A percentile compares a stretch with the other conserved stretches of the same genome.
Evolutionary conservation across 1,140 invertebrate genomes (phyloP).

Genomic region (Drosophila lacertosa): DNA sequence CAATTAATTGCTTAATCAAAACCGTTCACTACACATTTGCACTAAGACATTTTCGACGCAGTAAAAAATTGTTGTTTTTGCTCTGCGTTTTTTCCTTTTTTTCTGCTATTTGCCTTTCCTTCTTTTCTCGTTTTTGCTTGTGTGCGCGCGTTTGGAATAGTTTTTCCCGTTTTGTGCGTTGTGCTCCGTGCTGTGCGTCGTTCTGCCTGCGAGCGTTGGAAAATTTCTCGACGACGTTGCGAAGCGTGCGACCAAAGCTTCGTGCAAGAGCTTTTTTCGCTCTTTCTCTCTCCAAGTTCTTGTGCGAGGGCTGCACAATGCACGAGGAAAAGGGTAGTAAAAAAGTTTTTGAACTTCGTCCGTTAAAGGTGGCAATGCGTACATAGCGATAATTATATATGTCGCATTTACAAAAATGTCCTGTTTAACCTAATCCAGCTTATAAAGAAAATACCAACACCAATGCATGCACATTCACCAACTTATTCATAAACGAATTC

Average conservation of each 20-base stretch:
- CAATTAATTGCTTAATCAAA: conserved; percentile 81
- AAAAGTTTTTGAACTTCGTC: conserved; percentile 12
- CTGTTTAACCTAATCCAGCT: too few relatives aligned
- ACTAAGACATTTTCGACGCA: conserved; percentile 67
- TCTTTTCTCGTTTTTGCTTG: conserved; percentile 28
- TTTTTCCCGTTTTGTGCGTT: conserved; percentile 72
- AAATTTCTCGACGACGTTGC: conserved; percentile 53
- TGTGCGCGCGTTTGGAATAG: conserved; percentile 52
- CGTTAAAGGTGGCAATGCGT: conserved; percentile 40
- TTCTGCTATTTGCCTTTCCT: too few relatives aligned
- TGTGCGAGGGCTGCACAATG: conserved; percentile 57
- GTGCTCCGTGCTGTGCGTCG: conserved; percentile 67
- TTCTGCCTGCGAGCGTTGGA: conserved; percentile 66
- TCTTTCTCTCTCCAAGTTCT: conserved; percentile 13
- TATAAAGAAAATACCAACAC: too few relatives aligned
- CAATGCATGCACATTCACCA: too few relatives aligned
- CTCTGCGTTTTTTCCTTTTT: conserved; percentile 36
- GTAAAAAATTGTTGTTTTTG: conserved; percentile 46
- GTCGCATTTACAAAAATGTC: too few relatives aligned
- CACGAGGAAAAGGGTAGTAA: conserved; percentile 21
- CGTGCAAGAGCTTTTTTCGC: conserved; percentile 38
- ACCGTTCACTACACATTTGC: conserved; percentile 63
- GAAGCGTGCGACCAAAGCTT: conserved; percentile 21
- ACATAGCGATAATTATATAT: too few relatives aligned
- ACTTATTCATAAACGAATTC: too few relatives aligned